Percentiles rank a stretch among this genome's conserved stretches.
Conservation (phyloP, 1,140 invertebrate species). For the Charaxes varanes region DNA sequence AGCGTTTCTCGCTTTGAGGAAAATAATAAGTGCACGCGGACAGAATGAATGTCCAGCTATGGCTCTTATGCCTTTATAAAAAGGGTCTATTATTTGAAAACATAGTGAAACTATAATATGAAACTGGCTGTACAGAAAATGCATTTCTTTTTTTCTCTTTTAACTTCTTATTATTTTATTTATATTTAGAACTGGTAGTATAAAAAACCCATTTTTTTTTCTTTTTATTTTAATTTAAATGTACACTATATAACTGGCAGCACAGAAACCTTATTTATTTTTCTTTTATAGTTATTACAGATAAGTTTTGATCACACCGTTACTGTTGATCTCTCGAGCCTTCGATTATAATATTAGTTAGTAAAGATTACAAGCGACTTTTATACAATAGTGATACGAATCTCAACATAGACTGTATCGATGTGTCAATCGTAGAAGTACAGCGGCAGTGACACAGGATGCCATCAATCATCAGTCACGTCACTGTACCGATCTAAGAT, state of each 20-base stretch:
- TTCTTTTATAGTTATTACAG: too few relatives aligned
- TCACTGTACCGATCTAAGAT: slow-evolving; percentile 6
- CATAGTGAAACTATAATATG: not conserved
- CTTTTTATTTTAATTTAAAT: too few relatives aligned
- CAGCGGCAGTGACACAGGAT: slow-evolving; percentile 18
- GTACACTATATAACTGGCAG: too few relatives aligned
- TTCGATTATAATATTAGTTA: too few relatives aligned
- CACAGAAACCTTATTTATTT: too few relatives aligned
- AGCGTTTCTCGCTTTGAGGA: slow-evolving; percentile 11
- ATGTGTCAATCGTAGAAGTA: not conserved
- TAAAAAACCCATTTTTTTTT: too few relatives aligned
- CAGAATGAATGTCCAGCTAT: not conserved
- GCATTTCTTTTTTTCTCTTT: not conserved
- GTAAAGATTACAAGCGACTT: too few relatives aligned
- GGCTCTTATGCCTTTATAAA: slow-evolving; percentile 3
- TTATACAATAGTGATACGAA: too few relatives aligned
- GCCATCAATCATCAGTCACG: slow-evolving; percentile 28
- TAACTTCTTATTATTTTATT: too few relatives aligned
- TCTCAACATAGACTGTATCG: not conserved
- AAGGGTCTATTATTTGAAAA: not conserved
- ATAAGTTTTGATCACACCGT: too few relatives aligned
- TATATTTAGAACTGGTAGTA: too few relatives aligned
- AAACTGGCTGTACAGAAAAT: not conserved
- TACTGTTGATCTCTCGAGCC: too few relatives aligned
- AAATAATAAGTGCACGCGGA: slow-evolving; percentile 16